Percentiles rank a stretch among this genome's conserved stretches.
Evolutionary conservation across 2,113 vertebrate genomes (phyloP).

Genomic region (Spea multiplicata): DNA sequence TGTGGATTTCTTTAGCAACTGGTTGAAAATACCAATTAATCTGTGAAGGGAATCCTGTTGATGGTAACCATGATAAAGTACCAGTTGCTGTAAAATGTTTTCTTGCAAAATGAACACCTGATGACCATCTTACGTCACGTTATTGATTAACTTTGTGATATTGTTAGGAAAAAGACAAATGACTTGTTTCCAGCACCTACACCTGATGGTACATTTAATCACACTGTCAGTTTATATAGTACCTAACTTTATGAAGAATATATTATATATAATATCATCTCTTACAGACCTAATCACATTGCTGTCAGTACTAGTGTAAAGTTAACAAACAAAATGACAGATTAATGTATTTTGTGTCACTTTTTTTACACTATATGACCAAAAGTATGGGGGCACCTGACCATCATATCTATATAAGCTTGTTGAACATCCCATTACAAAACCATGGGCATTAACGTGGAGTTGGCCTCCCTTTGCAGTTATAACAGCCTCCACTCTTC

Average conservation of each 20-base stretch:
- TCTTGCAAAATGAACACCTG: constrained; percentile 37
- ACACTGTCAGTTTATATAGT: not conserved
- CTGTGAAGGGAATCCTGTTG: constrained; percentile 22
- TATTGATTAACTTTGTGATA: constrained; percentile 15
- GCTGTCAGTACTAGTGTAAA: not conserved
- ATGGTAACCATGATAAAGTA: constrained; percentile 32
- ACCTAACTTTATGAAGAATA: not conserved
- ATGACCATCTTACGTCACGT: constrained; percentile 35
- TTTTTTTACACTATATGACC: too few species aligned
- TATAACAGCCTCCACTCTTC: too few species aligned
- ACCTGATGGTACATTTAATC: constrained; percentile 14
- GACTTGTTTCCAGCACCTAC: constrained; percentile 8
- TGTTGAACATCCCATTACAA: too few species aligned
- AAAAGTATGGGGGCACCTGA: too few species aligned
- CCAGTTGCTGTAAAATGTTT: constrained; percentile 29
- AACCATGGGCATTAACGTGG: too few species aligned
- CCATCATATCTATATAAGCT: too few species aligned
- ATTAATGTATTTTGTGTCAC: too few species aligned
- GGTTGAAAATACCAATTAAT: constrained; percentile 5
- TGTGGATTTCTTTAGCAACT: constrained; percentile 18
- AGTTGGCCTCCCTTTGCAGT: too few species aligned
- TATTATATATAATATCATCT: not conserved
- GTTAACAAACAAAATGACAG: not conserved
- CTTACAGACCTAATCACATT: not conserved
- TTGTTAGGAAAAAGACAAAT: constrained; percentile 22